phyloP scores from a whole-genome alignment of 2,888 invertebrate species.

The Leucophora obtusa region DNA sequence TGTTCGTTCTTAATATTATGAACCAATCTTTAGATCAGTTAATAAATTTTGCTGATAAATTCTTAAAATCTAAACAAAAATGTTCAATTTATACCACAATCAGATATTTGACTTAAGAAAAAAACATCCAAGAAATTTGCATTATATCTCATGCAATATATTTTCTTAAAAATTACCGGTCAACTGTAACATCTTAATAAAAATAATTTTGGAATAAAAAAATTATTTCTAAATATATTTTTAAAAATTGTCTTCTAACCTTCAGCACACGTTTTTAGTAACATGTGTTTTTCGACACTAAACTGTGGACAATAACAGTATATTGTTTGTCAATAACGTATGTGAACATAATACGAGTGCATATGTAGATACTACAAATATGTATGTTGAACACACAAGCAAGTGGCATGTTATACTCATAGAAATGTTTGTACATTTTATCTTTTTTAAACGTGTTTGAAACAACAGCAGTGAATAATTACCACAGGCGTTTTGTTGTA shows the following conservation, averaged over 20 bases:
- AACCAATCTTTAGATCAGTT: too few relatives aligned
- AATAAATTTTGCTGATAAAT: too few relatives aligned
- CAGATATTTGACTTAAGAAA: too few relatives aligned
- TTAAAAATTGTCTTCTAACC: slow-evolving; percentile 12
- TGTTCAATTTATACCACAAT: too few relatives aligned
- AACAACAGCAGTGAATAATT: slow-evolving; percentile 52
- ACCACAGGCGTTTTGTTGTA: slow-evolving; percentile 56
- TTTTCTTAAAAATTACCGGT: too few relatives aligned
- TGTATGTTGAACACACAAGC: not conserved
- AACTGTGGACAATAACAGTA: slow-evolving; percentile 40
- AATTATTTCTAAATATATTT: too few relatives aligned
- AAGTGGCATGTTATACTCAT: not conserved
- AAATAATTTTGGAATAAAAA: too few relatives aligned
- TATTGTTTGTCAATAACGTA: slow-evolving; percentile 53
- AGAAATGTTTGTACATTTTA: slow-evolving; percentile 13
- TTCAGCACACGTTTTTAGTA: slow-evolving; percentile 45
- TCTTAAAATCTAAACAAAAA: too few relatives aligned
- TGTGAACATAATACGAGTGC: not conserved
- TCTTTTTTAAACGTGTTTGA: slow-evolving; percentile 45
- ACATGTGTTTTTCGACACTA: slow-evolving; percentile 48
- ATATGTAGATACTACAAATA: not conserved
- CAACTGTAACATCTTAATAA: too few relatives aligned
- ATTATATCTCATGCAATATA: too few relatives aligned
- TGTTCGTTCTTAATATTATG: too few relatives aligned
- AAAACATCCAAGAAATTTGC: too few relatives aligned